Conservation (phyloP, 2,113 vertebrate genomes). For the Solenodon paradoxus region DNA sequence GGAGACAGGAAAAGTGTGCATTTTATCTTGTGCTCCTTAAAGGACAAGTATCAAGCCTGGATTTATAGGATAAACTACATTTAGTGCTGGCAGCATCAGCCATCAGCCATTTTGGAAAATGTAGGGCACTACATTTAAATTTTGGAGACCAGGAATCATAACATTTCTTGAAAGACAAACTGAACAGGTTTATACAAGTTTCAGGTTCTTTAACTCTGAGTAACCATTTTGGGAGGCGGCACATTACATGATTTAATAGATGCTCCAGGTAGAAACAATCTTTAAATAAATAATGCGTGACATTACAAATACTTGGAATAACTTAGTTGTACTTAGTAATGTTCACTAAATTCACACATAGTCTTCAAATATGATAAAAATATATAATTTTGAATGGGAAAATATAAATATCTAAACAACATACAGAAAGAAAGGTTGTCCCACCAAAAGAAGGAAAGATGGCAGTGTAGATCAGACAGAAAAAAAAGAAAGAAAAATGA, state of each 20-base stretch:
- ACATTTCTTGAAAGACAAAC: neutral
- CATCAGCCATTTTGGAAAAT: neutral
- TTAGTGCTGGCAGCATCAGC: neutral
- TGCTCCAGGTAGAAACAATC: neutral
- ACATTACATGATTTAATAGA: neutral
- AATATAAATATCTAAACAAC: neutral
- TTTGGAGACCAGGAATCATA: neutral
- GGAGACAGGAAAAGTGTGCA: neutral
- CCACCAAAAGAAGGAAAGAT: no score
- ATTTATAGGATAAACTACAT: neutral
- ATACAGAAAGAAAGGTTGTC: neutral
- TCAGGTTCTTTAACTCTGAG: neutral
- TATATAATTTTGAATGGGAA: neutral
- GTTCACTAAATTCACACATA: neutral
- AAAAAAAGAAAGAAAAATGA: neutral
- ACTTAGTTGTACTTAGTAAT: neutral
- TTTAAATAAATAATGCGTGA: neutral
- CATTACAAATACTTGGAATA: neutral
- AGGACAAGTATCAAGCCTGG: neutral
- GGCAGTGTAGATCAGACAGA: no score
- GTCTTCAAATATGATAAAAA: neutral
- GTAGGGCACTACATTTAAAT: neutral
- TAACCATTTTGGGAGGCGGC: neutral
- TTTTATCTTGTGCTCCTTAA: neutral
- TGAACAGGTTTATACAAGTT: neutral